phyloP scores from a whole-genome alignment of 2,888 invertebrate genomes.

The Dryococelus australis region DNA sequence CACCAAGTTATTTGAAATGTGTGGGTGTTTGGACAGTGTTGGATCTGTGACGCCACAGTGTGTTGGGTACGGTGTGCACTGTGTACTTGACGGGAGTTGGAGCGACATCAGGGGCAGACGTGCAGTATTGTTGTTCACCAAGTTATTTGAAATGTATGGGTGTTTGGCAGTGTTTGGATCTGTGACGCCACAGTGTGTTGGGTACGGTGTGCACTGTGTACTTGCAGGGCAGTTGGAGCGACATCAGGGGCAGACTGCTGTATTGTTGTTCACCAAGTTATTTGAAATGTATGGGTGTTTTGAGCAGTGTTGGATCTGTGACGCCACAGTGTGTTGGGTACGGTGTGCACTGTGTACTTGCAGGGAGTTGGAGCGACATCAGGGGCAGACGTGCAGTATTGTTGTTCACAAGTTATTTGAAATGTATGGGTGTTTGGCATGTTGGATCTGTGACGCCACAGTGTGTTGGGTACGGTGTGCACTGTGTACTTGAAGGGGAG shows the following conservation, averaged over 20 bases:
- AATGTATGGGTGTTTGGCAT: no score
- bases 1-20: constrained; percentile 52
- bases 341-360: constrained; percentile 46
- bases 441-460: neutral
- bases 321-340: neutral
- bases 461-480: neutral
- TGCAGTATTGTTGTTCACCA: constrained; percentile 62
- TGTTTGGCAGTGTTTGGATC: no score
- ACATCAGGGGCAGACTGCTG: constrained; percentile 66
- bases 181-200: neutral
- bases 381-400: constrained; percentile 67
- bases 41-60: neutral
- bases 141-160: no score
- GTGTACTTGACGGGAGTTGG: constrained; percentile 66
- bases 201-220: neutral
- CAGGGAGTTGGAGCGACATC: constrained; percentile 73
- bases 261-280: constrained; percentile 62
- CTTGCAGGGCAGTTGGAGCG: constrained; percentile 71
- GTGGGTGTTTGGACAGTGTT: no score
- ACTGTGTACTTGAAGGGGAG: constrained; percentile 63
- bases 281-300: no score
- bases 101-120: constrained; percentile 70
- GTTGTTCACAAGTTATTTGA: constrained; percentile 56
- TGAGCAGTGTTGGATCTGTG: no score
- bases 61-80: neutral